Evolutionary conservation across 2,888 invertebrate genomes (phyloP), one percentile per base, ranked within the genome.

Genomic region (Coelinius sp.): DNA sequence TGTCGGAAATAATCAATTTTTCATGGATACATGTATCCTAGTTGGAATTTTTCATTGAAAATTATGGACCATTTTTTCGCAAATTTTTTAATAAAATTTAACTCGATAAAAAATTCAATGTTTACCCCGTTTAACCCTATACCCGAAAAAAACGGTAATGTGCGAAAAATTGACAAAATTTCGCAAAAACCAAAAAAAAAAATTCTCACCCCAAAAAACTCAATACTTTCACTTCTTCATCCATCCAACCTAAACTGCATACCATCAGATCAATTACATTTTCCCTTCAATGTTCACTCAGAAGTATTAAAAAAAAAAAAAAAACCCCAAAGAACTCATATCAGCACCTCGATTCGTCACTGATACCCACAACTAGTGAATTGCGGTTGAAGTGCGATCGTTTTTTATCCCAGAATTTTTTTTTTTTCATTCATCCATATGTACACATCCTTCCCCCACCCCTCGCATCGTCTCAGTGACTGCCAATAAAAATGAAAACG

Each of bases 361-460:
- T 44, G 44, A 5, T 35, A 10, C 35, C 7, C 35, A 35, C 44
- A 5, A 5, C 12, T 8, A 44, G 44, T 44, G 44, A n/a, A 44
- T 44, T 44, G 44, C 44, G 44, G 44, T 44, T 44, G 5, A 35
- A 35, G 8, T 52, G 66, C n/a, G 52, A 64, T 44, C 69, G 56
- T 73, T 68, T 73, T 65, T 71, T 44, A 12, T 14, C 44, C 44
- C 1, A 44, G n/a, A n/a, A n/a, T n/a, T n/a, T n/a, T 22, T 56
- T 56, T 24, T 41, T 12, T 63, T 46, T 14, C 44, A 31, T n/a
- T n/a, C 44, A 44, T n/a, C 44, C 44, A 44, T 44, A 44, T 44
- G 44, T 44, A 44, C 44, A n/a, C 44, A 44, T n/a, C 69, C 64
- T 73, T 56, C 75, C 76, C 75, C 70, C 71, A 66, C 73, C 71